phyloP scores from a whole-genome alignment of 2,113 vertebrate genomes.

The Gymnorhina tibicen region DNA sequence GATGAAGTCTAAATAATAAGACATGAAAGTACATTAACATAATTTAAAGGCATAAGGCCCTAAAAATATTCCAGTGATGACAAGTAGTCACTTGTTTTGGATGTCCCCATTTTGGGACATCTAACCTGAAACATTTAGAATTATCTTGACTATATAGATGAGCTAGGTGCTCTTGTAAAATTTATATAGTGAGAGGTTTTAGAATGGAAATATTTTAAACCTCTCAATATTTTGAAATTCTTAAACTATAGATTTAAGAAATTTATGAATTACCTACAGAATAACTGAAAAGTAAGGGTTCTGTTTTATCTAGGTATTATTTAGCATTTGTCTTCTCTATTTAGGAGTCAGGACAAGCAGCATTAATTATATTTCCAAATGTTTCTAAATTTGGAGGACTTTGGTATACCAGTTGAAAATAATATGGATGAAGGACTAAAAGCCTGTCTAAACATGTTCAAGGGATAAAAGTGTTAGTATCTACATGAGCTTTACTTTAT shows the following conservation, averaged over 20 bases:
- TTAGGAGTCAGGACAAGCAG: neutral
- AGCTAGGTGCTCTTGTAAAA: neutral
- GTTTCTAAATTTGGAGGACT: neutral
- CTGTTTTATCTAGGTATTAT: neutral
- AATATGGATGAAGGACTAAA: neutral
- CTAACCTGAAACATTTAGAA: neutral
- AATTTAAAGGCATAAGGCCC: neutral
- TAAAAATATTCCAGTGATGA: neutral
- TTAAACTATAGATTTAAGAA: neutral
- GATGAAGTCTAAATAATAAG: neutral
- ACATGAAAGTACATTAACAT: neutral
- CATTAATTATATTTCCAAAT: neutral
- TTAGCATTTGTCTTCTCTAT: neutral
- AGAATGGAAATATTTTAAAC: neutral
- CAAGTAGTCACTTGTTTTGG: neutral
- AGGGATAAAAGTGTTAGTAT: neutral
- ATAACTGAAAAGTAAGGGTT: neutral
- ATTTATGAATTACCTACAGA: neutral
- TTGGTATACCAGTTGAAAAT: neutral
- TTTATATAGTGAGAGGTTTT: neutral
- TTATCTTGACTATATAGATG: neutral
- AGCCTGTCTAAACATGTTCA: neutral
- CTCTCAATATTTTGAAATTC: neutral
- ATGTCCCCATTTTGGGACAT: neutral
- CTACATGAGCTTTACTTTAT: neutral